Percentiles rank a stretch among this genome's conserved stretches.
Conservation (phyloP, 2,888 invertebrate genomes). For the Tachina fera region DNA sequence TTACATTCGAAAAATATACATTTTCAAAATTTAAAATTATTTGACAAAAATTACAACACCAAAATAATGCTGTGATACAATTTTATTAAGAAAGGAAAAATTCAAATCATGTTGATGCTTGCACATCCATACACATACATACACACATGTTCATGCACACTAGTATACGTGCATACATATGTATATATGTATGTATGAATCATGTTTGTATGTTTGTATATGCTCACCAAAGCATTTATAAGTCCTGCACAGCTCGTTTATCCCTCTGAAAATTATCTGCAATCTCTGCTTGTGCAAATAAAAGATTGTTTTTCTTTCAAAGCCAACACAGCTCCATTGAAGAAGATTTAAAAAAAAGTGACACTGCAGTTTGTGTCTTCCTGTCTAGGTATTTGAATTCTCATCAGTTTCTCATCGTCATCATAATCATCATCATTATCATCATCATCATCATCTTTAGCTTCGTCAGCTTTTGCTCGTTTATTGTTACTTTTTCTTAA, state of each 20-base stretch:
- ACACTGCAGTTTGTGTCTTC: conserved; percentile 77
- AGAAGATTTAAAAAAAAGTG: conserved; percentile 56
- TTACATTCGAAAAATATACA: no score
- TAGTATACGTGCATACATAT: no score
- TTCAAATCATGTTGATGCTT: no score
- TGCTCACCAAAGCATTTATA: no score
- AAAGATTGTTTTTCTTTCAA: conserved; percentile 33
- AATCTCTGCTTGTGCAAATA: conserved; percentile 55
- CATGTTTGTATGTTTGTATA: no score
- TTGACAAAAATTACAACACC: no score
- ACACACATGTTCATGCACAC: no score
- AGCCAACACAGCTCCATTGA: conserved; percentile 42
- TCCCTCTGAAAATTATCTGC: conserved; percentile 64
- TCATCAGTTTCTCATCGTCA: conserved; percentile 9
- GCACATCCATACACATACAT: no score
- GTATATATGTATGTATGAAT: no score
- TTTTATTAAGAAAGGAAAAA: no score
- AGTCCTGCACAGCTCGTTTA: conserved; percentile 19
- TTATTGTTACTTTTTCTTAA: conserved; percentile 38
- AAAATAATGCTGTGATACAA: no score
- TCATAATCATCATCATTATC: conserved; percentile 28
- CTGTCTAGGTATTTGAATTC: conserved; percentile 61
- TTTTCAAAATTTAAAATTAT: no score
- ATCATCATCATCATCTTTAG: conserved; percentile 26
- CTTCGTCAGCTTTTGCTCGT: conserved; percentile 33